Base-by-base conservation (phyloP, 2,113 vertebrate species). In the Stictonetta naevosa region DNA sequence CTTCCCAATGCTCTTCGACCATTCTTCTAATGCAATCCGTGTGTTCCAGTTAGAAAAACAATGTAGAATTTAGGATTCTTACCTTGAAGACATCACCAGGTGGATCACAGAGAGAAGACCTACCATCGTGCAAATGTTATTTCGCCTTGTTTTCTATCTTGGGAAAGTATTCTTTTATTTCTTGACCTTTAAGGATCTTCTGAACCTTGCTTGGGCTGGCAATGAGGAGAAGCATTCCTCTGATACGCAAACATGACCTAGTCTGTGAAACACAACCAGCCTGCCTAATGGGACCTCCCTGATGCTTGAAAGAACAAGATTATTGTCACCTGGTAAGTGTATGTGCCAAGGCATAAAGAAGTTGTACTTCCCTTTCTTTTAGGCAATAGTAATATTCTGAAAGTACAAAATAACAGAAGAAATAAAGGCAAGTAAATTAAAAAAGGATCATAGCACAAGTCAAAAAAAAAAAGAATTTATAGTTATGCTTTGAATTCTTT, bases 171-270 rank as follows among this genome's bases (percentile, higher is more conserved):
- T 38, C 38, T 38, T 38, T 38, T 50, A 44, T 75, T 81, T 77
- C 40, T 63, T 87, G 62, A 74, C 25, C 62, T 34, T 62, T 40
- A 83, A 64, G 75, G 25, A 74, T 83, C 59, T 58, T 80, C 59
- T 53, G 75, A 83, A 78, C 28, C 55, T 53, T 83, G 79, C 22
- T 50, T 33, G 38, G 74, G 29, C 7, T 83, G 52, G 88, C 74
- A 89, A 88, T 36, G 3, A 86, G 53, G 75, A 91, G 82, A 80
- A 96, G 71, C 46, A 81, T 63, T 91, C 68, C 76, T 74, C 79
- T 86, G 75, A 96, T 56, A 89, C 73, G 36, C 68, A 94, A 92
- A 93, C 62, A 52, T 34, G 53, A 94, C 85, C 86, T 74, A 92
- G 46, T 78, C 79, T 83, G 34, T 86, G 78, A 71, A 91, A 96